Evolutionary conservation across 2,797 vertebrate species (phyloP).

Genomic region (Podarcis lilfordi): DNA sequence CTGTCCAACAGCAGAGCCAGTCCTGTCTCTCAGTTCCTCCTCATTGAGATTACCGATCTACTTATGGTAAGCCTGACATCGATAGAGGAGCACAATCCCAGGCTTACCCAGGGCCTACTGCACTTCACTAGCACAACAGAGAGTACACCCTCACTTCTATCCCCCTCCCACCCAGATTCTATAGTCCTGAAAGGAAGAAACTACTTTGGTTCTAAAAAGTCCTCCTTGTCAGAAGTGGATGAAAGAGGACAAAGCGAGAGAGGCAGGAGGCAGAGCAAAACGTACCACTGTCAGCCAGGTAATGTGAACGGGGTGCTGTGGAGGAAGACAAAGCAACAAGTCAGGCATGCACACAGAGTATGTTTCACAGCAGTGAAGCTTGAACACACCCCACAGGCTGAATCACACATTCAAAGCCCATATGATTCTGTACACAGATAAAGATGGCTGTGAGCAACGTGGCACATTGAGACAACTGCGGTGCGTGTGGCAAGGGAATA

Average conservation of each 20-base stretch:
- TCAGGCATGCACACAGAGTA: slow-evolving; percentile 32
- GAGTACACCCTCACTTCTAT: background rate
- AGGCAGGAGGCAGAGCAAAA: slow-evolving; percentile 33
- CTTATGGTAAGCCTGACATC: background rate
- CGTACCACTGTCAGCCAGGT: slow-evolving; percentile 91
- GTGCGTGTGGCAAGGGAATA: background rate
- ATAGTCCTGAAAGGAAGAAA: background rate
- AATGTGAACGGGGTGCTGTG: slow-evolving; percentile 88
- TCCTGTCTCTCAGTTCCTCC: background rate
- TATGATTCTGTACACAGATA: background rate
- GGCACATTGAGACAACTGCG: background rate
- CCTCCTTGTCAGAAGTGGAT: background rate
- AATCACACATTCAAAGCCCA: background rate
- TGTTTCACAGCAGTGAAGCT: background rate
- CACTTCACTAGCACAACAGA: background rate
- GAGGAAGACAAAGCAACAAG: slow-evolving; percentile 58
- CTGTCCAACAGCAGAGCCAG: background rate
- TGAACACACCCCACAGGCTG: background rate
- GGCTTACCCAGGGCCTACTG: background rate
- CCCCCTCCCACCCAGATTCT: background rate
- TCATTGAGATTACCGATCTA: background rate
- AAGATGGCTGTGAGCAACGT: background rate
- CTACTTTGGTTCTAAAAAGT: background rate
- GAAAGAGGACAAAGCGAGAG: rapidly evolving
- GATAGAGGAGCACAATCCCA: background rate